Conservation (phyloP, 2,113 vertebrate species). For the Circaetus cinerascens region DNA sequence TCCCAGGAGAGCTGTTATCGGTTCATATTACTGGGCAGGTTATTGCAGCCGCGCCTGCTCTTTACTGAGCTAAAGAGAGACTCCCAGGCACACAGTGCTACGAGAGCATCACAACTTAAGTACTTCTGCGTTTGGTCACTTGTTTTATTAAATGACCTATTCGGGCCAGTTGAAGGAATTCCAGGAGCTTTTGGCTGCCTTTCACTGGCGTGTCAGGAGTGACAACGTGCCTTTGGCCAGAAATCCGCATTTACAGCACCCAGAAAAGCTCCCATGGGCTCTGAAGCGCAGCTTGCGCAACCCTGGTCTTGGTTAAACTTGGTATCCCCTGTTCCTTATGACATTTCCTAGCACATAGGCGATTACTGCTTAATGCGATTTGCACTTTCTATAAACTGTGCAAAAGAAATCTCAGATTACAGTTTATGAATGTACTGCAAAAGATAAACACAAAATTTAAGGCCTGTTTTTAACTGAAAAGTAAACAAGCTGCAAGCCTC, state of each 20-base stretch:
- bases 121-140: not conserved
- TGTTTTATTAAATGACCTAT: not conserved
- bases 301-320: too few species aligned
- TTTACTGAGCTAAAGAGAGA: not conserved
- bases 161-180: not conserved
- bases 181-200: not conserved
- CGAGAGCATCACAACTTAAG: not conserved
- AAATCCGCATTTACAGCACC: not conserved
- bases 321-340: not conserved
- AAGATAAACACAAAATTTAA: not conserved
- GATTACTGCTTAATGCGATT: not conserved
- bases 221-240: not conserved
- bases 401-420: not conserved
- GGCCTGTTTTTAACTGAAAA: not conserved
- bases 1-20: not conserved
- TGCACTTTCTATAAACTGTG: not conserved
- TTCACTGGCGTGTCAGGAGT: accelerated
- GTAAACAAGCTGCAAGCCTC: not conserved
- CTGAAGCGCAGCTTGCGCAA: not conserved
- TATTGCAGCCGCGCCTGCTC: not conserved
- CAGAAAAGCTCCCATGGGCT: not conserved
- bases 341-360: not conserved
- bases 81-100: not conserved
- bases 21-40: not conserved
- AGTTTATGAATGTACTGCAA: not conserved